Percentiles rank a stretch among this genome's conserved stretches.
Evolutionary conservation across 2,113 vertebrate species (phyloP).

Genomic region (Menidia beryllina): DNA sequence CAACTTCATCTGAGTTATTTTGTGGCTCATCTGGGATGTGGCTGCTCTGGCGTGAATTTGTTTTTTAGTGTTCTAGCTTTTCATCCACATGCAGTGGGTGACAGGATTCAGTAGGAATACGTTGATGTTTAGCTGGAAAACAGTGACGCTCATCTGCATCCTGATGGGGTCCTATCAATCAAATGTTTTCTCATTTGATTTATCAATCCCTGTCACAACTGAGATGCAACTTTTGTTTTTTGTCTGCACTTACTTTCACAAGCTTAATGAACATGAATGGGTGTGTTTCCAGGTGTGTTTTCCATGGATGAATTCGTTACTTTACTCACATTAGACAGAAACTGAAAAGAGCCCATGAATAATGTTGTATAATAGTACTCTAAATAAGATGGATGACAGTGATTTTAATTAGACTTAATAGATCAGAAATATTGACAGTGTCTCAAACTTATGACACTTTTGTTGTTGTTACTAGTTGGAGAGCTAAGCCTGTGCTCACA

Average conservation of each 20-base stretch:
- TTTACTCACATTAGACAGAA: no score
- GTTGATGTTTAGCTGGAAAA: neutral
- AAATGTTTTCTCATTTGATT: neutral
- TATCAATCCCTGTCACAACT: neutral
- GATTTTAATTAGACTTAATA: neutral
- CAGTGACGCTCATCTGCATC: conserved; percentile 2
- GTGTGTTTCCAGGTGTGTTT: neutral
- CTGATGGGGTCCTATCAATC: neutral
- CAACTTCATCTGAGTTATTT: no score
- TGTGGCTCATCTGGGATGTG: no score
- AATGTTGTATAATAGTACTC: no score
- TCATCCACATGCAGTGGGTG: no score
- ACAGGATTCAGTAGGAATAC: neutral
- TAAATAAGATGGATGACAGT: no score
- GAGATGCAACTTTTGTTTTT: neutral
- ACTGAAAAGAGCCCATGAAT: no score
- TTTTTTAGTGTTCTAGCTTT: no score
- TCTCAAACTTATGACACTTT: no score
- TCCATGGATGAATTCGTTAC: no score
- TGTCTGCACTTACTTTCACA: neutral
- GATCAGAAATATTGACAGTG: neutral
- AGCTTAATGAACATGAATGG: neutral
- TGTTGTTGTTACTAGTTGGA: neutral
- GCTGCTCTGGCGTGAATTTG: no score
- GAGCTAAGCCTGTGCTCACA: neutral